phyloP scores from a whole-genome alignment of 2,888 invertebrate species.

The Spicauda simplicius region DNA sequence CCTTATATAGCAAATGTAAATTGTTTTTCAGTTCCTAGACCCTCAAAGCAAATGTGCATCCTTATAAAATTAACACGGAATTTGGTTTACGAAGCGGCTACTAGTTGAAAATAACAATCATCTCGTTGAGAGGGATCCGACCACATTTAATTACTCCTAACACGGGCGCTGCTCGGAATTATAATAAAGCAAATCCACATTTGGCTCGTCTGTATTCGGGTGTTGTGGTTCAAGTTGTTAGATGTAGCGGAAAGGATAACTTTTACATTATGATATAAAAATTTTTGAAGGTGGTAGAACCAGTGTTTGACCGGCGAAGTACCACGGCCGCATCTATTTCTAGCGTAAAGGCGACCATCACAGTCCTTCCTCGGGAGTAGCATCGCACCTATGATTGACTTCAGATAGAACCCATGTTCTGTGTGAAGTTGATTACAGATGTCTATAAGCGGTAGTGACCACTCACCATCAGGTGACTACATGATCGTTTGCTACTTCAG shows the following conservation, averaged over 20 bases:
- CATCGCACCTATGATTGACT: too few relatives aligned
- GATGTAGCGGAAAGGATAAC: conserved; percentile 16
- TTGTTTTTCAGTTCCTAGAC: neutral
- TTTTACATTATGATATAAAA: too few relatives aligned
- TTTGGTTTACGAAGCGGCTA: conserved; percentile 24
- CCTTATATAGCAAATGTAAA: neutral
- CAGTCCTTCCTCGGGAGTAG: too few relatives aligned
- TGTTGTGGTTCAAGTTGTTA: conserved; percentile 1
- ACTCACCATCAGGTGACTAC: too few relatives aligned
- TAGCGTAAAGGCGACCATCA: too few relatives aligned
- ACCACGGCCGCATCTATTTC: too few relatives aligned
- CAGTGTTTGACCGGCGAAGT: too few relatives aligned
- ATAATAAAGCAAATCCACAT: conserved; percentile 44
- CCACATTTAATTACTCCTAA: conserved; percentile 45
- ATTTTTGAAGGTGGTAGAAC: too few relatives aligned
- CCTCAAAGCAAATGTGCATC: conserved; percentile 13
- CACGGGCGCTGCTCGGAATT: conserved; percentile 40
- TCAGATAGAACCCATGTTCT: too few relatives aligned
- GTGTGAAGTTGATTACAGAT: too few relatives aligned
- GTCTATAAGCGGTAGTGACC: too few relatives aligned
- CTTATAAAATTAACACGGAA: conserved; percentile 28
- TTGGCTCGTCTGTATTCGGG: conserved; percentile 34
- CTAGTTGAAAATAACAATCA: conserved; percentile 38
- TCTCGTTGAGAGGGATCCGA: conserved; percentile 35
- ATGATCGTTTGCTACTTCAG: too few relatives aligned